Evolutionary conservation across 2,888 invertebrate genomes (phyloP).

Genomic region (Tillus elongatus): DNA sequence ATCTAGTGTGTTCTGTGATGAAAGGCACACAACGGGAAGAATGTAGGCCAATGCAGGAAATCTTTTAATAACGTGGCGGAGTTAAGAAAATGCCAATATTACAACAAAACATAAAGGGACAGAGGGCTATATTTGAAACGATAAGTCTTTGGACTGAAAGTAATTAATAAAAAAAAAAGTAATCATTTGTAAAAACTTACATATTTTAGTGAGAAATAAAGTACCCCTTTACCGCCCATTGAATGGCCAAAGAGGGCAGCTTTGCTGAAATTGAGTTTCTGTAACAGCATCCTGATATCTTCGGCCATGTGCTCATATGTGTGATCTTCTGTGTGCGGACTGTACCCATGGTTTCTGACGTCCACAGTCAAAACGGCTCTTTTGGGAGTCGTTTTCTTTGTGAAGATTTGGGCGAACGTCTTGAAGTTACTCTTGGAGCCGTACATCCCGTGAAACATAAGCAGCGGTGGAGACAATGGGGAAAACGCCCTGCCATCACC

Average conservation of each 20-base stretch:
- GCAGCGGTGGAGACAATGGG: background rate
- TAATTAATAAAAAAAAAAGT: too few species aligned
- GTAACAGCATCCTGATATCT: background rate
- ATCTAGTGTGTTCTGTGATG: too few species aligned
- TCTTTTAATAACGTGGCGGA: too few species aligned
- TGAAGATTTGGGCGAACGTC: background rate
- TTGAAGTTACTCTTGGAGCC: slow-evolving; percentile 2
- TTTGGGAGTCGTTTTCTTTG: background rate
- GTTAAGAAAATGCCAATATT: too few species aligned
- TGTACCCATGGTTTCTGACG: background rate
- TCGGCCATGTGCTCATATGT: background rate
- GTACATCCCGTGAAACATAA: background rate
- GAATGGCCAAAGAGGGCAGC: background rate
- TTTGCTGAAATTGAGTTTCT: background rate
- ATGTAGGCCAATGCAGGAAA: too few species aligned
- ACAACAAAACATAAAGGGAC: too few species aligned
- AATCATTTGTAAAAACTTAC: too few species aligned
- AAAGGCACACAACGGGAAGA: too few species aligned
- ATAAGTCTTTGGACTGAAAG: too few species aligned
- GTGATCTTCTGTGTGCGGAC: background rate
- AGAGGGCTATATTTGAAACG: too few species aligned
- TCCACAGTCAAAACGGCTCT: background rate
- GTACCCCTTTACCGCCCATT: slow-evolving; percentile 1
- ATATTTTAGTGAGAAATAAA: background rate
- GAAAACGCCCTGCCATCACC: too few species aligned